Conservation (phyloP, 2,797 vertebrate genomes). For the Oreortyx pictus region DNA sequence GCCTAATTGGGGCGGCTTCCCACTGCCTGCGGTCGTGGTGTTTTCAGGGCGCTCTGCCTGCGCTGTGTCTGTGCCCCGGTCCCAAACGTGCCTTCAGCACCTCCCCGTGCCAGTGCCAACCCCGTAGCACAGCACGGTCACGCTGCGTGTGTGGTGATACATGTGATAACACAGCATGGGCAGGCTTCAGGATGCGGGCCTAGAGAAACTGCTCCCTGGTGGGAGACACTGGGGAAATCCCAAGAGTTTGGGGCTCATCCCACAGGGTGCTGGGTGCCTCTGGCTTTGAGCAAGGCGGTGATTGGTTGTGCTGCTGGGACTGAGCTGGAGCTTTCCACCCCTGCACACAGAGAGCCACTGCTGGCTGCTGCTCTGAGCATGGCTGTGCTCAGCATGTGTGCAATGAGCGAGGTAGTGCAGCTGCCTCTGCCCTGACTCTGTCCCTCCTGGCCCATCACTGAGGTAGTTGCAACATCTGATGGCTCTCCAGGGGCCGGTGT, state of each 20-base stretch:
- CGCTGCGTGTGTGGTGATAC: neutral
- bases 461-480: constrained; percentile 67
- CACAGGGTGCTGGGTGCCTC: neutral
- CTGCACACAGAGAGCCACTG: neutral
- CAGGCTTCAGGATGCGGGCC: neutral
- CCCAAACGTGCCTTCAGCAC: neutral
- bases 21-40: accelerated
- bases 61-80: neutral
- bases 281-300: accelerated
- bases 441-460: constrained; percentile 4
- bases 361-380: neutral
- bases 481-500: constrained; percentile 72
- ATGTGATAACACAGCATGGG: too few relatives aligned
- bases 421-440: neutral
- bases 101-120: neutral
- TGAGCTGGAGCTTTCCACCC: neutral
- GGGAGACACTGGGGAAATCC: neutral
- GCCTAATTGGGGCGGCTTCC: neutral
- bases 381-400: accelerated
- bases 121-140: too few relatives aligned
- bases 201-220: neutral
- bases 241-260: neutral
- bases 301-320: neutral
- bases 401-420: neutral
- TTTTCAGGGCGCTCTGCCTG: neutral